Evolutionary conservation across 2,888 invertebrate species (phyloP), one percentile per base, ranked within the genome.

Genomic region (Orthonevra nobilis): DNA sequence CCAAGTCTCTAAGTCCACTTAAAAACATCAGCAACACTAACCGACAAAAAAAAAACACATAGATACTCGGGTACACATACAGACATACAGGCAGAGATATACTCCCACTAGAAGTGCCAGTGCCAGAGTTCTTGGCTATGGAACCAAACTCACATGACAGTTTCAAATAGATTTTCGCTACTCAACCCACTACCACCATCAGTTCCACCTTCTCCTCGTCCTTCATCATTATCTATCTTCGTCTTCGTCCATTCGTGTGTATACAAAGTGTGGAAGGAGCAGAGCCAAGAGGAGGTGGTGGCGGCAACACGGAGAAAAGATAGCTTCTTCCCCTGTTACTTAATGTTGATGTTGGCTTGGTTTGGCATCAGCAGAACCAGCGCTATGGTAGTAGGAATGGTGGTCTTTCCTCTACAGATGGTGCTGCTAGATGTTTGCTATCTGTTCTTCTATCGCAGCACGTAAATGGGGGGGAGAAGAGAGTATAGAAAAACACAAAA

Each of bases 21-120:
- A 52, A 54, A 74, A 74, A 52, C 61, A 74, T 74, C 74, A 69
- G 74, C 69, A 69, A 69, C 74, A 75, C 74, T 69, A 44, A 50
- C 50, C 48, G 12, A 56, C n/a, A n/a, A 38, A 36, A 50, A 34
- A 46, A 42, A 56, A 19, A 34, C 12, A 66, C 23, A 23, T 28
- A 50, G 14, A 58, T 46, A 28, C 19, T 15, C n/a, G n/a, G n/a
- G n/a, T n/a, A n/a, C n/a, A n/a, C 9, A 60, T 32, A 70, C 44
- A 54, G 26, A 60, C 46, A n/a, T n/a, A 72, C 20, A 5, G 5
- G 23, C 23, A 23, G 23, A 23, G 23, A 4, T 30, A 56, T 50
- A 64, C 64, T 72, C 72, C 54, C 46, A 64, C 56, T 36, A 60
- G 54, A 66, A 50, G 46, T 42, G 40, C 32, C 20, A 12, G n/a